Evolutionary conservation across 2,113 vertebrate species (phyloP), one percentile per base, ranked within the genome.

Genomic region (Psettodes erumei): DNA sequence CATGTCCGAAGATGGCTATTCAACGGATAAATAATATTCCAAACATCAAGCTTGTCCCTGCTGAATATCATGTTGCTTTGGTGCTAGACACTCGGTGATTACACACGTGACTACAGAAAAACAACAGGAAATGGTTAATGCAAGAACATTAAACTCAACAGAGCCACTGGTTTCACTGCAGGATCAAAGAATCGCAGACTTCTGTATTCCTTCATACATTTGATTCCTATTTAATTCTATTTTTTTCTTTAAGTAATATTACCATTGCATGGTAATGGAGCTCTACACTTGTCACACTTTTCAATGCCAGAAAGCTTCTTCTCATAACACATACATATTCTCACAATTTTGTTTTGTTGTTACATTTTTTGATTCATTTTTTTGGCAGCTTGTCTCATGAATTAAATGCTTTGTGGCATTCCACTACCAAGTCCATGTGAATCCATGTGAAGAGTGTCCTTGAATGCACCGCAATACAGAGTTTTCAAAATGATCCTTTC

Each of bases 101-200:
- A 10, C 15, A 54, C 9, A 50, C 3, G 23, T 32, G 27, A 18
- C n/a, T 58, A 1, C 4, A 15, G 28, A 59, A n/a, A 32, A 19
- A 50, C 15, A 47, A 37, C 54, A 60, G 69, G 69, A 61, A 62
- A n/a, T 23, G 58, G 8, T 42, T 18, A 21, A 50, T 53, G 25
- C 19, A 62, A 42, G 6, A 62, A 42, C 19, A 53, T 32, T 23
- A 8, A 53, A 15, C 35, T 51, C 19, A 27, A 63, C n/a, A 32
- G 8, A 38, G 18, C 12, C 6, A 43, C 5, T 19, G 3, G 23
- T 54, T 43, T 25, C 27, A 28, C 30, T 16, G 13, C 16, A 65
- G 18, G 10, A 25, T 43, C 3, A 53, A 42, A 21, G 7, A 51
- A 61, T 5, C 16, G 30, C 13, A 38, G 0, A 27, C 12, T 5